Conservation (phyloP, 64 coral and sea anemone species). For the Pocillopora verrucosa region DNA sequence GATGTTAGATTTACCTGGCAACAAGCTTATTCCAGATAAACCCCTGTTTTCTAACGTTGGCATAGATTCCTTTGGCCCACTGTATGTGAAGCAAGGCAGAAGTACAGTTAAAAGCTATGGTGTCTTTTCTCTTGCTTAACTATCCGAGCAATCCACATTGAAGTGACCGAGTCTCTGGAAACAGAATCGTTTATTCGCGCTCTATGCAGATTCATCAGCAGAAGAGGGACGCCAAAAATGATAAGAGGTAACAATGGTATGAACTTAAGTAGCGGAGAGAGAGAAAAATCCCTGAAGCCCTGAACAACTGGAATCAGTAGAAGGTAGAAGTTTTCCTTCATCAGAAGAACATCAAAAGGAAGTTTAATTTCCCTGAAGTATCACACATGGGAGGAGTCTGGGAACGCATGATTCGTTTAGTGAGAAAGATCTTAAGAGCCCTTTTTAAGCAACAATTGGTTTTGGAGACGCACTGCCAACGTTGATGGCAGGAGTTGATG, state of each 20-base stretch:
- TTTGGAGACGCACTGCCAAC: not conserved
- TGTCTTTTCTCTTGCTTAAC: conserved; percentile 16
- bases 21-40: conserved; percentile 19
- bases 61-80: conserved; percentile 12
- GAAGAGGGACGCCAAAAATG: not conserved
- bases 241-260: conserved; percentile 32
- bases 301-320: not conserved
- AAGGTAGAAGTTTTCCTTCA: not conserved
- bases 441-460: conserved; percentile 18
- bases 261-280: not conserved
- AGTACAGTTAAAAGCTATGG: too few relatives aligned
- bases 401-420: conserved; percentile 63
- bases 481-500: conserved; percentile 24
- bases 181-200: not conserved
- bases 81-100: too few relatives aligned
- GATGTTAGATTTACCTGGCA: conserved; percentile 45
- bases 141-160: not conserved
- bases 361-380: conserved; percentile 32
- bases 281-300: not conserved
- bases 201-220: conserved; percentile 1
- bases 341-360: conserved; percentile 22
- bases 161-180: conserved; percentile 8
- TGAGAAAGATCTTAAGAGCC: conserved; percentile 15
- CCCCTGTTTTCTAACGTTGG: conserved; percentile 1
- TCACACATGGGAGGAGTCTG: conserved; percentile 54